phyloP scores from a whole-genome alignment of 2,113 vertebrate species.

The Esox niger region DNA sequence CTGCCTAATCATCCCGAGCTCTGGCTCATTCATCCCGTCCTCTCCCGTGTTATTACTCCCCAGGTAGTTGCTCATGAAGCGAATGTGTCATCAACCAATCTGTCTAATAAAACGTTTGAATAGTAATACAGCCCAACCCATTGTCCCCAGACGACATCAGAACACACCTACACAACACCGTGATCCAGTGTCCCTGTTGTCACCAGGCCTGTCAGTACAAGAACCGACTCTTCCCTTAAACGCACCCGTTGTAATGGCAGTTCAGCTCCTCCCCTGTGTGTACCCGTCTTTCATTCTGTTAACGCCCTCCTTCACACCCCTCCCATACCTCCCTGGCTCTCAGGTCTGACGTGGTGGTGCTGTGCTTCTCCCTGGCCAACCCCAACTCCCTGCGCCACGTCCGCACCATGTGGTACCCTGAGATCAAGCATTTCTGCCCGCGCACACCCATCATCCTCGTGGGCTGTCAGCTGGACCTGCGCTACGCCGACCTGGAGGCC shows the following conservation, averaged over 20 bases:
- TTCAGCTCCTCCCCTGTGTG: too few species aligned
- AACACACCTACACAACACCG: conserved; percentile 19
- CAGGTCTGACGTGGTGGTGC: conserved; percentile 87
- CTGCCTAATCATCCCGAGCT: too few species aligned
- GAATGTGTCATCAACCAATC: too few species aligned
- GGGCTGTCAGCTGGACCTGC: conserved; percentile 91
- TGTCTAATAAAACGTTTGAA: too few species aligned
- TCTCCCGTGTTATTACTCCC: too few species aligned
- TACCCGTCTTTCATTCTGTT: conserved; percentile 3
- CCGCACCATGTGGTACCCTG: conserved; percentile 89
- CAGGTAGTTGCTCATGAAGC: too few species aligned
- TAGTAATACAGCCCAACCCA: too few species aligned
- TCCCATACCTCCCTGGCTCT: background rate
- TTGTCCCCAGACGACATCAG: too few species aligned
- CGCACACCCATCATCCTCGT: conserved; percentile 88
- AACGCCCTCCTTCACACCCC: background rate
- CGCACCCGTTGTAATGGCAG: too few species aligned
- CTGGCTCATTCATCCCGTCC: too few species aligned
- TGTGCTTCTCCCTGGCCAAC: conserved; percentile 88
- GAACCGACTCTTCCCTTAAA: background rate
- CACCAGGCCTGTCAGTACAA: background rate
- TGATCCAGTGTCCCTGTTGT: conserved; percentile 19
- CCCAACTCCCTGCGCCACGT: conserved; percentile 87
- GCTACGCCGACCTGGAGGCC: conserved; percentile 89
- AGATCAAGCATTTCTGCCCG: conserved; percentile 93